Base-by-base conservation (phyloP, 2,113 vertebrate species). In the Budorcas taxicolor region DNA sequence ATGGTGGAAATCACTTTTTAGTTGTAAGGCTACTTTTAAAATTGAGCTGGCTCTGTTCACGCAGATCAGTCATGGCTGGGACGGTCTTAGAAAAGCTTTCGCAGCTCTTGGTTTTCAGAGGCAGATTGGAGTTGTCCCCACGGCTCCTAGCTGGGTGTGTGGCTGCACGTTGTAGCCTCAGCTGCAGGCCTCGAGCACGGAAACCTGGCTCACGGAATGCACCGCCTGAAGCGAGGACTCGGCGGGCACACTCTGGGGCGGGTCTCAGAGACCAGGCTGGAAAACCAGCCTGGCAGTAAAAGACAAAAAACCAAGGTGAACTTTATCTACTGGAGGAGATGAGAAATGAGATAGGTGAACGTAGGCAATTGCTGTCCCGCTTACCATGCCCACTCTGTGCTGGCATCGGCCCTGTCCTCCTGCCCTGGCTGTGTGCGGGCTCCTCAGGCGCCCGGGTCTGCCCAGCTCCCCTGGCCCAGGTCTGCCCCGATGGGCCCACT, bases 401-500 rank as follows among this genome's bases (percentile, higher is more conserved):
- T 62, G 31, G 29, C 88, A 31, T 88, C 13, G 2, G 6, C 43
- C 71, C 58, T 71, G 16, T 13, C n/a, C 33, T 82, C 4, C 52
- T 7, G 1, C 52, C 36, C 43, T 8, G 33, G 47, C 33, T 43
- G 8, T 13, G 76, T 33, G 19, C 19, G 14, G 52, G 14, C 40
- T 25, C 40, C 29, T 47, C 21, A 7, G 43, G 36, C 15, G 19
- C 13, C 4, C 17, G 19, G 40, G 0, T 80, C 36, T 85, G 52
- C 43, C 50, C 2, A 1, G 25, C 19, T 81, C 52, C 40, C 64
- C 91, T 81, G 78, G 1, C 25, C 17, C 27, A 10, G 60, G 36
- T 53, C 40, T 17, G 3, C 25, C 29, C 57, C 50, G 0, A 2
- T 0, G 36, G 15, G 40, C 36, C 40, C n/a, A 7, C 29, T 45